Evolutionary conservation across 2,113 vertebrate genomes (phyloP).

Genomic region (Irena cyanogastra): DNA sequence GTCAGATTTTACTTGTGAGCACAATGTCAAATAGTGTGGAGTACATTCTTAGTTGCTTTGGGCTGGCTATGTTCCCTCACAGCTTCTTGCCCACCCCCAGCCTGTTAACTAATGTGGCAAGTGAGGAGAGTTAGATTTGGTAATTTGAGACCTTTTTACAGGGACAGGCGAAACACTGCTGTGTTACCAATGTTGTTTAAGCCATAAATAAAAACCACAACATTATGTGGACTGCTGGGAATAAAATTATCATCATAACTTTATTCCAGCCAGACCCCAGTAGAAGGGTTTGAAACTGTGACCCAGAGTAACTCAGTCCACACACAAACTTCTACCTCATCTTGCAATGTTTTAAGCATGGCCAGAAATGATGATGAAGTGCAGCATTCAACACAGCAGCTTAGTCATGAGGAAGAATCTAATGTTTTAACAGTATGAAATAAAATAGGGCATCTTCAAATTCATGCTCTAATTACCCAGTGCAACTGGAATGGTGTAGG

Average conservation of each 20-base stretch:
- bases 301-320: not conserved
- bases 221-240: not conserved
- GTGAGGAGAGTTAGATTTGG: not conserved
- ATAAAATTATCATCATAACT: not conserved
- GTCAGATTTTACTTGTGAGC: not conserved
- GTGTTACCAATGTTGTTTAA: not conserved
- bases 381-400: not conserved
- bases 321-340: not conserved
- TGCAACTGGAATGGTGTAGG: not conserved
- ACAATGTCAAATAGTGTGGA: too few species aligned
- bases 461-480: not conserved
- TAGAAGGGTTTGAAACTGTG: not conserved
- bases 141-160: accelerated
- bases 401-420: not conserved
- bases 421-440: not conserved
- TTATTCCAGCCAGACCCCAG: not conserved
- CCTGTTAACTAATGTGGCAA: not conserved
- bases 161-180: not conserved
- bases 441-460: not conserved
- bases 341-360: not conserved
- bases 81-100: not conserved
- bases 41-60: not conserved
- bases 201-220: not conserved
- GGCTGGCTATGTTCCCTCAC: too few species aligned
- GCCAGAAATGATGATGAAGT: not conserved